These are phyloP conservation scores for Volucella inanis DNA, from an alignment of 2,888 invertebrate genomes.

Conservation along the genomic window DNA sequence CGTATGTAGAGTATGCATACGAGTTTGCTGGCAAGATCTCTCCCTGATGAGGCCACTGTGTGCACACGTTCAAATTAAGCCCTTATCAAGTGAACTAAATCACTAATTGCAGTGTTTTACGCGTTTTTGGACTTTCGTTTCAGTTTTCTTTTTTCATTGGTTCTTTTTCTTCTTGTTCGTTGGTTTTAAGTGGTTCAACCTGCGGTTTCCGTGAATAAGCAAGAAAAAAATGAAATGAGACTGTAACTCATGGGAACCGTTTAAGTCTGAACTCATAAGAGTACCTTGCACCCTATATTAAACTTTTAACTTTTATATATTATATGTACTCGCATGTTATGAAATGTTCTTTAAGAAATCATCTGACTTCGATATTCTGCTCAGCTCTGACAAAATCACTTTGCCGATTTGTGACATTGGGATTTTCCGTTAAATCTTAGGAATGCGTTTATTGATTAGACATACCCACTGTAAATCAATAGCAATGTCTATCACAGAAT, in stretches of 20 bases:
- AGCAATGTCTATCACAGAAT: no score
- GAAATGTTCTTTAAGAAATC: no score
- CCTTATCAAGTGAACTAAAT: conserved; percentile 82
- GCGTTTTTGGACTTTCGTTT: conserved; percentile 69
- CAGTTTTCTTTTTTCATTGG: conserved; percentile 19
- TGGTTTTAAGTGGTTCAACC: conserved; percentile 50
- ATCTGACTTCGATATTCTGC: no score
- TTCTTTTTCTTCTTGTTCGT: conserved; percentile 13
- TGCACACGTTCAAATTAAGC: conserved; percentile 76
- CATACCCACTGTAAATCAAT: no score
- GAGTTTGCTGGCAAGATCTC: conserved; percentile 38
- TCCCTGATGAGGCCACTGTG: conserved; percentile 60
- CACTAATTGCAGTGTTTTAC: conserved; percentile 79
- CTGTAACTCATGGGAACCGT: neutral
- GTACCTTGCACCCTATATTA: conserved; percentile 9
- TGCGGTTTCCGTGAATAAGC: conserved; percentile 31
- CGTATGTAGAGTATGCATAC: conserved; percentile 43
- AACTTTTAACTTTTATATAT: no score
- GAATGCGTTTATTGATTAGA: no score
- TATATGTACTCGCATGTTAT: no score
- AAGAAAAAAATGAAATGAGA: neutral
- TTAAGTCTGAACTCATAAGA: neutral
- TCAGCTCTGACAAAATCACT: no score
- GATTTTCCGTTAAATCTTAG: no score
- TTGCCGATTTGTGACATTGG: no score